Evolutionary conservation across 2,888 invertebrate genomes (phyloP), one percentile per base, ranked within the genome.

Genomic region (Norana najaformis): DNA sequence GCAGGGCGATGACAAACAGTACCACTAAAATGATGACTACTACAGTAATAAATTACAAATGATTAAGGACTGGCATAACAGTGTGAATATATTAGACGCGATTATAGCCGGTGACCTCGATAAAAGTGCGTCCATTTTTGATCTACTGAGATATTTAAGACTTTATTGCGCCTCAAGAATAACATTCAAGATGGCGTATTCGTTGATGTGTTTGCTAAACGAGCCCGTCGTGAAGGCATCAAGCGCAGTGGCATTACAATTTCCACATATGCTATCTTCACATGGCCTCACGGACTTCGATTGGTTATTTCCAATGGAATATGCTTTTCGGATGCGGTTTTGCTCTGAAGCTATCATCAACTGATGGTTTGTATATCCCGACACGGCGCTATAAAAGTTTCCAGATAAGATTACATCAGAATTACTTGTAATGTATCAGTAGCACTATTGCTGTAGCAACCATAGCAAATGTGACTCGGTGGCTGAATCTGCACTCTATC

Each of bases 91-190:
- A 53, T 53, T 53, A n/a, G 11, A 3, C 1, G 30, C 69, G 30
- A n/a, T 69, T 69, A 69, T 69, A n/a, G 69, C n/a, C 6, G 69
- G 8, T 69, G 69, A 69, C 69, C 69, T 69, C 69, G n/a, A 69
- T 69, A 69, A 69, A 69, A 69, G 69, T 69, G 69, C 69, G 69
- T 69, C n/a, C 69, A n/a, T n/a, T n/a, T n/a, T 69, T 69, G 69
- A 69, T 69, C 69, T 69, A 69, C n/a, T 69, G 69, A 8, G n/a
- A 69, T 69, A 69, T 69, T 69, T 69, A 69, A 69, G 69, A 69
- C 11, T 69, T 69, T 69, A 69, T 69, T 8, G n/a, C n/a, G 69
- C 69, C 5, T 13, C 69, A n/a, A n/a, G 11, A 69, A 69, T n/a
- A 30, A 69, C 69, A 69, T n/a, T 8, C 30, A 69, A 69, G 69